These are phyloP conservation scores for Drosophila neotestacea DNA, from an alignment of 2,888 invertebrate species.

Conservation along the genomic window DNA sequence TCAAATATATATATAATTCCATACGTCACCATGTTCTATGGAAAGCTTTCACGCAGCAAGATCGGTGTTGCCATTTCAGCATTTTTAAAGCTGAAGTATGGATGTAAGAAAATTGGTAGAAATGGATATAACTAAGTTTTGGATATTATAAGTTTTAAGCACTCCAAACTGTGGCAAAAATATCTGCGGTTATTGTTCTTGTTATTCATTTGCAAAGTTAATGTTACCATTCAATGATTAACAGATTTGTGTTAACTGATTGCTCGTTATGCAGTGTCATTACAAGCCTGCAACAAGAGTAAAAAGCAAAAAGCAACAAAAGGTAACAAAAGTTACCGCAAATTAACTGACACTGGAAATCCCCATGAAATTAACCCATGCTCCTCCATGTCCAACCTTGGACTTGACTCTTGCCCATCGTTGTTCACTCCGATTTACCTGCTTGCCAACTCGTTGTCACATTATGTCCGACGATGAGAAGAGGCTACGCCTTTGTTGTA, in stretches of 20 bases:
- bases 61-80: not conserved
- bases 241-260: slow-evolving; percentile 45
- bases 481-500: slow-evolving; percentile 33
- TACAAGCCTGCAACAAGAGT: slow-evolving; percentile 17
- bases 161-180: too few relatives aligned
- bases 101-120: too few relatives aligned
- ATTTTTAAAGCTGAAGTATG: too few relatives aligned
- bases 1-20: too few relatives aligned
- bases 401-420: slow-evolving; percentile 64
- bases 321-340: slow-evolving; percentile 23
- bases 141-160: too few relatives aligned
- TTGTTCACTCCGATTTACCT: slow-evolving; percentile 17
- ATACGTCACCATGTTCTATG: not conserved
- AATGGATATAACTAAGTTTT: too few relatives aligned
- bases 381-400: slow-evolving; percentile 59
- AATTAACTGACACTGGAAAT: slow-evolving; percentile 34
- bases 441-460: slow-evolving; percentile 45
- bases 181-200: not conserved
- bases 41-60: not conserved
- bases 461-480: slow-evolving; percentile 34
- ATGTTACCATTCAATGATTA: slow-evolving; percentile 38
- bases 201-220: slow-evolving; percentile 1
- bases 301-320: not conserved
- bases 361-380: slow-evolving; percentile 32
- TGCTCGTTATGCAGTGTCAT: slow-evolving; percentile 22